These are phyloP conservation scores for Pelodiscus sinensis DNA, from an alignment of 2,113 vertebrate species.

Conservation along the genomic window DNA sequence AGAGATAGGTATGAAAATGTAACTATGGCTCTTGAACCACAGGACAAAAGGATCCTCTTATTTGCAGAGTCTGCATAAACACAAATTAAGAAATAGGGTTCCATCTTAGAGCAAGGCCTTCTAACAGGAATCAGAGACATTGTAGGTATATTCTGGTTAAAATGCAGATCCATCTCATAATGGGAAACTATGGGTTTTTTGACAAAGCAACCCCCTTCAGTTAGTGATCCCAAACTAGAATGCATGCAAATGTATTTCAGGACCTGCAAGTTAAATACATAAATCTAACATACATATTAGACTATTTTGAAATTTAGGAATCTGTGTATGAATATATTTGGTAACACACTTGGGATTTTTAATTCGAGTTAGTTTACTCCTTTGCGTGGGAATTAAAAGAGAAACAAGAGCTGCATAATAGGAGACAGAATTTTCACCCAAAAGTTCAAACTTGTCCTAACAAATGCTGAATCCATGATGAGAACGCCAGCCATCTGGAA, in stretches of 20 bases:
- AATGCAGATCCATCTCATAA: background rate
- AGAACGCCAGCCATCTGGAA: background rate
- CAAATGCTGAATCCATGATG: background rate
- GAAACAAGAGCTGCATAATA: background rate
- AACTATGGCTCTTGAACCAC: background rate
- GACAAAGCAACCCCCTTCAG: background rate
- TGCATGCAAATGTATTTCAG: conserved; percentile 1
- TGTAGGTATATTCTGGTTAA: background rate
- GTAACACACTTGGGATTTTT: background rate
- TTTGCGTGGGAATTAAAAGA: background rate
- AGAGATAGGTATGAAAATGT: background rate
- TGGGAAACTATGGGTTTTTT: background rate
- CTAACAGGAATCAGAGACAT: background rate
- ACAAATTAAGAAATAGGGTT: background rate
- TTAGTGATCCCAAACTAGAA: background rate
- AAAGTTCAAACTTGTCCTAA: background rate
- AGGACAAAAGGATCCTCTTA: background rate
- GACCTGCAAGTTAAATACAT: background rate
- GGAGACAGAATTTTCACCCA: background rate
- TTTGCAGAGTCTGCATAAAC: background rate
- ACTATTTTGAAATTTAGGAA: background rate
- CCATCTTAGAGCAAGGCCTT: background rate
- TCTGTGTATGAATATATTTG: background rate
- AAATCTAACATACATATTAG: background rate
- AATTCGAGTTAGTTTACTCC: background rate